phyloP scores from a whole-genome alignment of 2,888 invertebrate genomes.

The Drosophila lacicola region DNA sequence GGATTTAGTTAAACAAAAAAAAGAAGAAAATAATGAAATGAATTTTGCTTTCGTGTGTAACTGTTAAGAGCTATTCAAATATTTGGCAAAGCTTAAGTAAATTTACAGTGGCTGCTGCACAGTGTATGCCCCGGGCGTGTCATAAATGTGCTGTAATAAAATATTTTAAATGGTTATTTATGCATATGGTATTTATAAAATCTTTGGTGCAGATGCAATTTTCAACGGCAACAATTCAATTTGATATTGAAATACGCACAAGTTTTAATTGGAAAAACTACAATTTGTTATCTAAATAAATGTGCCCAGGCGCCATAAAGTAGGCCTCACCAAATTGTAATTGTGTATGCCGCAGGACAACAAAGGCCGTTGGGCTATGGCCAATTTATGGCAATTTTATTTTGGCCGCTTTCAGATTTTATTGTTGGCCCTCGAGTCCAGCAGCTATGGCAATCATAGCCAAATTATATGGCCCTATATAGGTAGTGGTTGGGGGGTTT shows the following conservation, averaged over 20 bases:
- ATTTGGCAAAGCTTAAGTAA: constrained; percentile 43
- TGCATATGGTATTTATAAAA: constrained; percentile 24
- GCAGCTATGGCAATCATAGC: constrained; percentile 56
- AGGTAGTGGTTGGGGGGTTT: constrained; percentile 7
- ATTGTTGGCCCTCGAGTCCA: constrained; percentile 47
- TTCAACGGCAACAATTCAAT: constrained; percentile 61
- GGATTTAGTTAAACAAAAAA: constrained; percentile 4
- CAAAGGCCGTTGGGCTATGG: constrained; percentile 53
- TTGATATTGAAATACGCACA: constrained; percentile 47
- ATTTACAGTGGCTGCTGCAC: constrained; percentile 37
- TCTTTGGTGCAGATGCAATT: constrained; percentile 49
- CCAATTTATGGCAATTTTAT: constrained; percentile 71
- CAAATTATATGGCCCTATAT: constrained; percentile 56
- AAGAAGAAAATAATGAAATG: constrained; percentile 18
- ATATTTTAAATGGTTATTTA: constrained; percentile 37
- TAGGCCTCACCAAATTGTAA: constrained; percentile 51
- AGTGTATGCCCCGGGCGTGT: constrained; percentile 37
- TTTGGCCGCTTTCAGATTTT: constrained; percentile 53
- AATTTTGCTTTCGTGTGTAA: constrained; percentile 14
- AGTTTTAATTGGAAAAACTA: constrained; percentile 74
- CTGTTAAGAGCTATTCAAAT: constrained; percentile 41
- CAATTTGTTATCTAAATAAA: constrained; percentile 76
- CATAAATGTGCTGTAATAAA: constrained; percentile 48
- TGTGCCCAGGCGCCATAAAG: constrained; percentile 54
- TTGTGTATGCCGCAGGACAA: constrained; percentile 53